Base-by-base conservation (phyloP, 2,888 invertebrate species). In the Loripinus fragilis region DNA sequence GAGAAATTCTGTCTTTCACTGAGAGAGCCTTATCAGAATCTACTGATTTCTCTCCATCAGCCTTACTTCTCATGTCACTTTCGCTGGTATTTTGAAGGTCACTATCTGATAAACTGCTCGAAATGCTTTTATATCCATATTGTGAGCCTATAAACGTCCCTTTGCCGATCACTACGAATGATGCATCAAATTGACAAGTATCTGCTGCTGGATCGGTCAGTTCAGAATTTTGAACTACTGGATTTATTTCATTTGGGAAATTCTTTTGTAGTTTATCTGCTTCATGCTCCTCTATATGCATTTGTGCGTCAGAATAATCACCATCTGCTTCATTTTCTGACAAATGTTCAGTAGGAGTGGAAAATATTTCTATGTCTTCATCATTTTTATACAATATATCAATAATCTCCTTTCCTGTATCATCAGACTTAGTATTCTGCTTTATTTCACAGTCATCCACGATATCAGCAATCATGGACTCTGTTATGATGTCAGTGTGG, bases 41-140 rank as follows among this genome's bases (percentile, higher is more conserved):
- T 8, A 38, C 12, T 5, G 38, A 8, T 38, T 38, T 38, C 38
- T 12, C 38, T 8, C 12, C 5, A 15, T 41, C 41, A 41, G 41
- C 7, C 15, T 10, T 41, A 41, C 15, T 41, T 15, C n/a, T n/a
- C 3, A 20, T 48, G 12, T 48, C 48, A n/a, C 50, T 73, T 35
- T 23, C 10, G 30, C 12, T 25, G 15, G 48, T 15, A 0, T 42
- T 38, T 17, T 23, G 28, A 30, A 74, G 23, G 2, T 69, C 74
- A 23, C 50, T 64, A 28, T 64, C 69, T 10, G 64, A 55, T 25
- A 70, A 33, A 12, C 35, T 38, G 45, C 74, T 74, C 10, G 69
- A 60, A 2, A 74, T 60, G 48, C 74, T 74, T 20, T 30, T 48
- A 64, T 74, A 74, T 33, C 70, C 74, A 20, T 42, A 25, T 25